Percentiles rank a stretch among this genome's conserved stretches.
Conservation (phyloP, 2,113 vertebrate genomes). For the Pelecanoides urinatrix region DNA sequence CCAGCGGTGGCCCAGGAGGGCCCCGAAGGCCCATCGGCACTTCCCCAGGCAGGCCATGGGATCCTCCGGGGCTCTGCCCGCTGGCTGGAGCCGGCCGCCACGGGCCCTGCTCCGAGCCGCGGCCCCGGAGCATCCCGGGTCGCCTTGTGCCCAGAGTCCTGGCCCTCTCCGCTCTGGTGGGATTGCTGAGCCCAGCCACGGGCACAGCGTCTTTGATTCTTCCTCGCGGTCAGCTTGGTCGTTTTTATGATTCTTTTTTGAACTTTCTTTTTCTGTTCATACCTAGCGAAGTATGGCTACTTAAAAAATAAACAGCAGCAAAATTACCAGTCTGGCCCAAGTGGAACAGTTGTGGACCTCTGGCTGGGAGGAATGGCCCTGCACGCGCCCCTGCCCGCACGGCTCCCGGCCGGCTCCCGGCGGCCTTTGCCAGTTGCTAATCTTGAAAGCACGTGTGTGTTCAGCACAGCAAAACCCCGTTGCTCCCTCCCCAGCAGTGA, state of each 20-base stretch:
- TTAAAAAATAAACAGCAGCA: neutral
- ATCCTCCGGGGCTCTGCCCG: neutral
- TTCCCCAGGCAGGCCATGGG: neutral
- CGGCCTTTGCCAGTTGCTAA: neutral
- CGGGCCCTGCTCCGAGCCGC: fast-evolving
- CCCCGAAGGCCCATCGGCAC: neutral
- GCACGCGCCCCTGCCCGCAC: neutral
- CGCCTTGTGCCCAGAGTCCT: fast-evolving
- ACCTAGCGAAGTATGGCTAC: neutral
- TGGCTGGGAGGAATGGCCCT: neutral
- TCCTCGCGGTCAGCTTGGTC: neutral
- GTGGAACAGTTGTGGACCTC: neutral
- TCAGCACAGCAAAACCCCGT: neutral
- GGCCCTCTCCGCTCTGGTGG: neutral
- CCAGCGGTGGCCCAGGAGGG: neutral
- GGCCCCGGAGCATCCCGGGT: neutral
- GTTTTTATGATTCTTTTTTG: neutral
- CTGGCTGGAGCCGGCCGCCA: neutral
- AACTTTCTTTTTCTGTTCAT: neutral
- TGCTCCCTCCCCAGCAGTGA: neutral
- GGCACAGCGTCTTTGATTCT: neutral
- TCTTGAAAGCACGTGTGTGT: neutral
- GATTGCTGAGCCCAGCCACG: too few species aligned
- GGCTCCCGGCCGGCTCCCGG: neutral
- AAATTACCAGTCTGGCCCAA: neutral